Evolutionary conservation across 2,113 vertebrate genomes (phyloP).

Genomic region (Rhineura floridana): DNA sequence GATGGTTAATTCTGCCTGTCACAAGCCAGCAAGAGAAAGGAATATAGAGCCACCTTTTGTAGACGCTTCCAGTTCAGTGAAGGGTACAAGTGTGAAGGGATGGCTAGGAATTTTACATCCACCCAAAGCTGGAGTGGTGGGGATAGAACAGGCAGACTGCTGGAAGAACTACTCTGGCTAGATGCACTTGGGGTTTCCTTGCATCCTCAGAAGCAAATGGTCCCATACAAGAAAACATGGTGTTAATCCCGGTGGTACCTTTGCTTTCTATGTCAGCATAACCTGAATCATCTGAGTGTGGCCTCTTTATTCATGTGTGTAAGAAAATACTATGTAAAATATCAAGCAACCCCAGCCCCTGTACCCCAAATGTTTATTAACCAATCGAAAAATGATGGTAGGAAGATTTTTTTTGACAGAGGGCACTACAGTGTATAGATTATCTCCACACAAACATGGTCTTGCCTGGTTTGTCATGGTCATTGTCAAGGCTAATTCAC

Average conservation of each 20-base stretch:
- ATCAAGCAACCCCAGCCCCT: neutral
- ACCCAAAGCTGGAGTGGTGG: neutral
- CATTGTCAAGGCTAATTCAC: no score
- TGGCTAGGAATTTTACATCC: accelerated
- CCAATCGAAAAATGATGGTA: neutral
- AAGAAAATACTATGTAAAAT: neutral
- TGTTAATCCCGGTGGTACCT: neutral
- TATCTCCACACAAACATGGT: neutral
- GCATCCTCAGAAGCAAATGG: neutral
- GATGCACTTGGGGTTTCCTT: neutral
- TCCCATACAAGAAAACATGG: neutral
- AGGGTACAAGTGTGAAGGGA: neutral
- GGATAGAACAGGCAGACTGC: neutral
- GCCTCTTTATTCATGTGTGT: neutral
- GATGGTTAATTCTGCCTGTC: slow-evolving; percentile 16
- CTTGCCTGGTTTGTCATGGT: neutral
- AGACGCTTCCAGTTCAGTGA: neutral
- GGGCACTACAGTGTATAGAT: neutral
- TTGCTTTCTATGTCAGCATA: neutral
- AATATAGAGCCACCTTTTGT: neutral
- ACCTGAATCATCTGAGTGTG: neutral
- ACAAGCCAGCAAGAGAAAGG: neutral
- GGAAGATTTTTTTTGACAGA: no score
- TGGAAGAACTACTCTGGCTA: neutral
- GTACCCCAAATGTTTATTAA: neutral